A percentile compares a stretch with the other conserved stretches of the same genome.
phyloP scores from a whole-genome alignment of 2,888 invertebrate species.

The Tryphoninae sp. region DNA sequence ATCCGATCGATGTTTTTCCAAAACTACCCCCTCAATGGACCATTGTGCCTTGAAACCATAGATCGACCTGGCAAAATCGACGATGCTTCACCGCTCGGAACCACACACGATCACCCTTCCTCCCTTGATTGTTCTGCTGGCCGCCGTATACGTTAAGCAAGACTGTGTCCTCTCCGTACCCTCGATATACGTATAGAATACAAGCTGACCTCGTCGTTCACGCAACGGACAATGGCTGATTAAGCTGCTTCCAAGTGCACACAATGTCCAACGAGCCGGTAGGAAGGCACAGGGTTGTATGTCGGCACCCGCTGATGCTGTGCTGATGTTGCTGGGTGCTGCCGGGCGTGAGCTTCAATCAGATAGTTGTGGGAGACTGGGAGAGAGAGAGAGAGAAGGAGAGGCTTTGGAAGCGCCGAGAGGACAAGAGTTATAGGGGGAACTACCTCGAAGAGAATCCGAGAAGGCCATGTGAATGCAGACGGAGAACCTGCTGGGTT shows the following conservation, averaged over 20 bases:
- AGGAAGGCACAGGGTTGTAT: slow-evolving; percentile 26
- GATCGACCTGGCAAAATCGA: slow-evolving; percentile 14
- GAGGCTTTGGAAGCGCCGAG: slow-evolving; percentile 44
- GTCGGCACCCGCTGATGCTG: slow-evolving; percentile 53
- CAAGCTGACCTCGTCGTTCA: slow-evolving; percentile 59
- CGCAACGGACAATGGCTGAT: slow-evolving; percentile 75
- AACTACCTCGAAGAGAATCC: slow-evolving; percentile 14
- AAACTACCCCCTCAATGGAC: neutral
- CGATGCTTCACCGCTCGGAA: slow-evolving; percentile 16
- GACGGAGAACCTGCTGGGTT: slow-evolving; percentile 25
- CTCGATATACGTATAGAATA: slow-evolving; percentile 26
- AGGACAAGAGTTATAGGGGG: slow-evolving; percentile 50
- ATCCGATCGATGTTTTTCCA: too few relatives aligned
- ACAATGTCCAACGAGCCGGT: slow-evolving; percentile 70
- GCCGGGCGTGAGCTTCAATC: slow-evolving; percentile 70
- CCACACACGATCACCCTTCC: slow-evolving; percentile 21
- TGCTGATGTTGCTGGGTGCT: slow-evolving; percentile 61
- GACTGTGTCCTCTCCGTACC: slow-evolving; percentile 25
- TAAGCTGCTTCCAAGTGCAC: slow-evolving; percentile 77
- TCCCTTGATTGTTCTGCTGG: slow-evolving; percentile 28
- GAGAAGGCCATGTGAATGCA: slow-evolving; percentile 32
- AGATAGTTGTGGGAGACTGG: slow-evolving; percentile 67
- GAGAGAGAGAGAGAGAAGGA: slow-evolving; percentile 34
- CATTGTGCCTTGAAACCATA: slow-evolving; percentile 1
- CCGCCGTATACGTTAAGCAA: slow-evolving; percentile 31